Conservation (phyloP, 2,113 vertebrate species). For the Leucopternis melanops region DNA sequence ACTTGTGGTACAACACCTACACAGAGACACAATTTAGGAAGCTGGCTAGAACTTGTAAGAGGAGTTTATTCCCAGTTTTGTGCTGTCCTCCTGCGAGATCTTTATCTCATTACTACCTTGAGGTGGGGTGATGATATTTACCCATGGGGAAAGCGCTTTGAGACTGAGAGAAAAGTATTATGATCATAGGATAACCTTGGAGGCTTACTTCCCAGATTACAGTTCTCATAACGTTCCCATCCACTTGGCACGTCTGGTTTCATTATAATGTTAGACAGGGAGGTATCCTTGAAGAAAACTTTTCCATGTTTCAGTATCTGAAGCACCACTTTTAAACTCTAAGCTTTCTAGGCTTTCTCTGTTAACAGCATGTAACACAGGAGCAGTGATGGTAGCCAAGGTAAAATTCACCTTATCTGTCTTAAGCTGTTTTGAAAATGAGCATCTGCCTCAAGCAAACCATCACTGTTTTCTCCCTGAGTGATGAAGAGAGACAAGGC, state of each 20-base stretch:
- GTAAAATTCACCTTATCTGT: not conserved
- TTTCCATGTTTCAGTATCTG: not conserved
- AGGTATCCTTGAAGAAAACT: not conserved
- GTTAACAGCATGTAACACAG: not conserved
- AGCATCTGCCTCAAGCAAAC: not conserved
- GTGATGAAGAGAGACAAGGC: not conserved
- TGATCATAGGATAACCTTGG: not conserved
- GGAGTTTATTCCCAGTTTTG: not conserved
- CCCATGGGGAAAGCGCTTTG: not conserved
- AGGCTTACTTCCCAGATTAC: not conserved
- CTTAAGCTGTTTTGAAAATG: not conserved
- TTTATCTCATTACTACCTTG: conserved; percentile 12
- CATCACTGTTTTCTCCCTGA: not conserved
- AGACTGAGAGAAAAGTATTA: not conserved
- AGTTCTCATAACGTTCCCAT: not conserved
- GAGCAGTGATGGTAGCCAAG: not conserved
- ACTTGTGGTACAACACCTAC: not conserved
- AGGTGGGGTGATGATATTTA: not conserved
- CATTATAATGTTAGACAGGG: not conserved
- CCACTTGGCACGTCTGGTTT: not conserved
- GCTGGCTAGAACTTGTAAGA: not conserved
- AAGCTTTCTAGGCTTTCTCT: not conserved
- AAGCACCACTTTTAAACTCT: not conserved
- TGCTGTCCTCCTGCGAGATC: not conserved
- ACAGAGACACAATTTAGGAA: not conserved